Conservation (phyloP, 2,113 vertebrate species). For the Jacana jacana region DNA sequence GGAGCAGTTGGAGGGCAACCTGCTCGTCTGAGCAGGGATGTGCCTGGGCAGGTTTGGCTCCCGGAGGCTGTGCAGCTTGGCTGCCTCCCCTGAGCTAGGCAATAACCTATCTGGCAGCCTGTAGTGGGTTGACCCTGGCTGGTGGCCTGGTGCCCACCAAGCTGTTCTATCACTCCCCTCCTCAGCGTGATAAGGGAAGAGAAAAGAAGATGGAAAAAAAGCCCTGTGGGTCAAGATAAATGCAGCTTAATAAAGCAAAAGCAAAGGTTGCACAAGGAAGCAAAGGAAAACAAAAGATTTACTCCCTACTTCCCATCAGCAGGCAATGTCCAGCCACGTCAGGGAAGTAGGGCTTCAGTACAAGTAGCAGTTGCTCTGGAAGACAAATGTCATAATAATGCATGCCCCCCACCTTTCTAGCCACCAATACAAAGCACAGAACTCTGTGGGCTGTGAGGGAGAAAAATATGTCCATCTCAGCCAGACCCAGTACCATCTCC, state of each 20-base stretch:
- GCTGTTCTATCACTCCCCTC: background rate
- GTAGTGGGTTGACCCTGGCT: background rate
- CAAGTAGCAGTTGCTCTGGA: background rate
- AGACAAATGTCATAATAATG: background rate
- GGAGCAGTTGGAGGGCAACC: background rate
- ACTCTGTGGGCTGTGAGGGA: background rate
- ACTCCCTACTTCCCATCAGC: background rate
- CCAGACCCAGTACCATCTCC: background rate
- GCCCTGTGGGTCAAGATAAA: background rate
- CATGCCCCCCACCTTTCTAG: background rate
- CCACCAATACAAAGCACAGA: background rate
- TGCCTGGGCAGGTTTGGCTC: background rate
- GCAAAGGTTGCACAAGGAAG: fast-evolving
- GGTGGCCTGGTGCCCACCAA: background rate
- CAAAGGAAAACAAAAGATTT: background rate
- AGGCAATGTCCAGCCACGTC: background rate
- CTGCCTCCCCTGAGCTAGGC: background rate
- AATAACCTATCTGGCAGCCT: background rate
- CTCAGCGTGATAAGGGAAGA: background rate
- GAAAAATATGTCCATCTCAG: background rate
- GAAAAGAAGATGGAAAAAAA: background rate
- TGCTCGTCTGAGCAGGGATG: background rate
- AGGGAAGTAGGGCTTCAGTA: background rate
- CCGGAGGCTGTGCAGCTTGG: background rate
- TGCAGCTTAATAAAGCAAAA: background rate